phyloP scores from a whole-genome alignment of 2,113 vertebrate genomes.

The Rana temporaria region DNA sequence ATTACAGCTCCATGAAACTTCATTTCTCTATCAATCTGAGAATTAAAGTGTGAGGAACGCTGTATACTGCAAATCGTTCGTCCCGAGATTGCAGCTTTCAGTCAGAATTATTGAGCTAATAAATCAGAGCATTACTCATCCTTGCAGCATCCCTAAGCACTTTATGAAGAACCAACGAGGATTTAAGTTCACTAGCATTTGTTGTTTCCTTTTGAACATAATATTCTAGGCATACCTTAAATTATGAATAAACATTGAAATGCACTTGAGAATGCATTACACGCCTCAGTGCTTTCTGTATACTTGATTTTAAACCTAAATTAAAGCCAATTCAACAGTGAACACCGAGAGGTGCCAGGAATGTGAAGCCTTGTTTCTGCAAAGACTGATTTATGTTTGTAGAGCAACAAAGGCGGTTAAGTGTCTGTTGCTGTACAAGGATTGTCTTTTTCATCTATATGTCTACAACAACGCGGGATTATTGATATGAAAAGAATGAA shows the following conservation, averaged over 20 bases:
- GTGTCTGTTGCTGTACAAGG: slow-evolving; percentile 9
- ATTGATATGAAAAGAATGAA: background rate
- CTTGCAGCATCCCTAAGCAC: background rate
- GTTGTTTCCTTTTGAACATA: slow-evolving; percentile 36
- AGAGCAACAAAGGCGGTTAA: slow-evolving; percentile 19
- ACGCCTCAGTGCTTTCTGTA: slow-evolving; percentile 19
- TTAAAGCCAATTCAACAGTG: slow-evolving; percentile 25
- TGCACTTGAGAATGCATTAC: slow-evolving; percentile 33
- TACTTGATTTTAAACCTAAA: slow-evolving; percentile 14
- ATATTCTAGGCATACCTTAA: slow-evolving; percentile 34
- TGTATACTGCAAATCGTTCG: background rate
- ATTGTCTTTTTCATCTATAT: background rate
- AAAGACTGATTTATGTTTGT: slow-evolving; percentile 18
- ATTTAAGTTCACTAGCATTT: slow-evolving; percentile 5
- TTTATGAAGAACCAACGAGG: background rate
- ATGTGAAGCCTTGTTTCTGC: slow-evolving; percentile 1
- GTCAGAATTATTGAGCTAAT: slow-evolving; percentile 7
- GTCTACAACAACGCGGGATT: background rate
- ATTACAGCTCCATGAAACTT: background rate
- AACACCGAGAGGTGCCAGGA: slow-evolving; percentile 17
- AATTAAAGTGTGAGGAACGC: background rate
- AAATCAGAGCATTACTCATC: background rate
- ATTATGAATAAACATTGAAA: slow-evolving; percentile 46
- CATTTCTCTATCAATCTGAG: background rate
- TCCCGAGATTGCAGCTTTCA: background rate